These are phyloP conservation scores for Autographa pulchrina DNA, from an alignment of 2,888 invertebrate genomes.

Conservation along the genomic window DNA sequence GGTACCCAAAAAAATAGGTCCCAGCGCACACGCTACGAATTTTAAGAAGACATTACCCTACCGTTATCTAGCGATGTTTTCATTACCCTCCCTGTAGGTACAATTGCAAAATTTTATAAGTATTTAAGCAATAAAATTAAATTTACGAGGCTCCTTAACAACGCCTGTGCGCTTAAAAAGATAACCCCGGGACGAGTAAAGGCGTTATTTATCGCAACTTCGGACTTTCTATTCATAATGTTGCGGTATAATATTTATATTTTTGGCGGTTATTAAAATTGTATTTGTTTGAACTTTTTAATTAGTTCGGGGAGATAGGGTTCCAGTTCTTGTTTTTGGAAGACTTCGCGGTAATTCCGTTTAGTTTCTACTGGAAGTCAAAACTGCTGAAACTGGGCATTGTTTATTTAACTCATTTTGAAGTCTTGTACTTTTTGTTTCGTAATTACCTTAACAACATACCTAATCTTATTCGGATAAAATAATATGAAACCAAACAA, in stretches of 20 bases:
- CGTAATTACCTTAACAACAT: not conserved
- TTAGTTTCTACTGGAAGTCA: not conserved
- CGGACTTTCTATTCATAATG: conserved; percentile 74
- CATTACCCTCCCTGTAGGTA: conserved; percentile 61
- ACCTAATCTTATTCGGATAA: too few species aligned
- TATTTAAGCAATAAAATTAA: conserved; percentile 77
- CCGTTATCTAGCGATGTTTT: conserved; percentile 66
- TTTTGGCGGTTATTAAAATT: conserved; percentile 69
- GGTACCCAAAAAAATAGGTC: conserved; percentile 51
- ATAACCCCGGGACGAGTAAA: conserved; percentile 77
- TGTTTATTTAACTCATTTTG: not conserved
- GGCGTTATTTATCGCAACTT: conserved; percentile 76
- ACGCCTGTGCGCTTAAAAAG: conserved; percentile 74
- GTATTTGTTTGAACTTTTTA: conserved; percentile 58
- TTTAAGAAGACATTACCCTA: conserved; percentile 61
- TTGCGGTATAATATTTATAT: conserved; percentile 72
- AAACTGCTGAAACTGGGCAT: not conserved
- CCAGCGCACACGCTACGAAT: conserved; percentile 55
- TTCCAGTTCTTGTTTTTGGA: conserved; percentile 11
- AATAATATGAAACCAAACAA: not conserved
- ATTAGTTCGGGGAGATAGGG: conserved; percentile 43
- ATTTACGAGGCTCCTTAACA: conserved; percentile 75
- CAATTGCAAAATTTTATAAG: conserved; percentile 76
- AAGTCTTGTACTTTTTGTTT: not conserved
- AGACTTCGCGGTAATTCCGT: not conserved